phyloP scores from a whole-genome alignment of 1,140 invertebrate species.

The Hylaeus anthracinus region DNA sequence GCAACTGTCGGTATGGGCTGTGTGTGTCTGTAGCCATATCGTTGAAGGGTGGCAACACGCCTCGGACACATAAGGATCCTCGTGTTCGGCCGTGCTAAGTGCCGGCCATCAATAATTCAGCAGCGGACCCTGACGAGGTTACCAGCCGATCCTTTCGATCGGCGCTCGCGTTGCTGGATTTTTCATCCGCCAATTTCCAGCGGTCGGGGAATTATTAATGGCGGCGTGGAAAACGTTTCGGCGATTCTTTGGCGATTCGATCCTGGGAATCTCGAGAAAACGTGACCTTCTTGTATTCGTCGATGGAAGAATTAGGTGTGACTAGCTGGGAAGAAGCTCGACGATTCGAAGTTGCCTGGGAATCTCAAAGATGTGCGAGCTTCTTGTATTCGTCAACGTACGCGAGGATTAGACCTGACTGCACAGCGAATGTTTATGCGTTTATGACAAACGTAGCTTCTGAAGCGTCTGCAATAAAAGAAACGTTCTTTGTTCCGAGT shows the following conservation, averaged over 20 bases:
- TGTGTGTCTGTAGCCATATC: constrained; percentile 53
- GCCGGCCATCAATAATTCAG: constrained; percentile 77
- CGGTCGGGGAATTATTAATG: constrained; percentile 17
- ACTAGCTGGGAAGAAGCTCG: too few relatives aligned
- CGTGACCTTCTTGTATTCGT: too few relatives aligned
- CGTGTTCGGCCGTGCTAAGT: constrained; percentile 62
- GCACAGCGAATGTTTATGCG: too few relatives aligned
- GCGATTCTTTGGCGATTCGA: not conserved
- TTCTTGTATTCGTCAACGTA: too few relatives aligned
- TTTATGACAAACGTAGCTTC: too few relatives aligned
- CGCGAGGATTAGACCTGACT: too few relatives aligned
- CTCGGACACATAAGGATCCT: constrained; percentile 49
- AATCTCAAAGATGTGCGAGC: too few relatives aligned
- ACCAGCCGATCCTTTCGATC: constrained; percentile 44
- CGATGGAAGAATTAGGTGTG: too few relatives aligned
- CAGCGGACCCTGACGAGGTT: constrained; percentile 75
- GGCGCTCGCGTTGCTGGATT: constrained; percentile 21
- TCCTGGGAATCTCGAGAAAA: not conserved
- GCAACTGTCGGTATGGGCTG: constrained; percentile 31
- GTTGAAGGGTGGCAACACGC: constrained; percentile 50
- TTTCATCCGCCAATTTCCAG: constrained; percentile 34
- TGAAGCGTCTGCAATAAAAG: too few relatives aligned
- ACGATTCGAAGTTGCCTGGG: too few relatives aligned
- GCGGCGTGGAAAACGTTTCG: not conserved
- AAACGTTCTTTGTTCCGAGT: too few relatives aligned